Percentiles rank a stretch among this genome's conserved stretches.
These are phyloP conservation scores for Siniperca obscura DNA, from an alignment of 2,797 vertebrate species.

Conservation along the genomic window DNA sequence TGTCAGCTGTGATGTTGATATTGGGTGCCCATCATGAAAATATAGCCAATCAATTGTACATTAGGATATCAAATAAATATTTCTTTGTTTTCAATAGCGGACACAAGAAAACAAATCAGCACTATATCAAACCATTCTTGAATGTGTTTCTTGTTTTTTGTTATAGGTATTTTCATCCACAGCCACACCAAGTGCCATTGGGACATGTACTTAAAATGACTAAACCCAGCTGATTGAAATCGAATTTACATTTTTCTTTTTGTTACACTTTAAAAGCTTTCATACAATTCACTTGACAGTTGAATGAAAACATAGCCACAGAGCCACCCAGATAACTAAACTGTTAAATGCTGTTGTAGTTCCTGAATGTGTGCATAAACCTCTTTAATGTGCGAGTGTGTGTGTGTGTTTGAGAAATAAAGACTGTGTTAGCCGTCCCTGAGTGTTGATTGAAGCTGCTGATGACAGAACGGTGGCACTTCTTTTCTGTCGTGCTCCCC, in stretches of 20 bases:
- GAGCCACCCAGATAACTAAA: conserved; percentile 44
- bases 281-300: conserved; percentile 56
- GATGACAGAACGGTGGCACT: conserved; percentile 67
- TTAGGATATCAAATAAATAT: conserved; percentile 16
- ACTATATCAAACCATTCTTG: conserved; percentile 12
- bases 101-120: conserved; percentile 30
- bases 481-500: conserved; percentile 60
- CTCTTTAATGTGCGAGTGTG: conserved; percentile 46
- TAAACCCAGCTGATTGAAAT: conserved; percentile 38
- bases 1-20: conserved; percentile 12
- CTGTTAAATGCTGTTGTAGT: conserved; percentile 26
- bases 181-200: conserved; percentile 1
- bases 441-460: conserved; percentile 58
- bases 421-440: conserved; percentile 43
- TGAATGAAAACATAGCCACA: conserved; percentile 49
- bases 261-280: conserved; percentile 45
- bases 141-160: conserved; percentile 6
- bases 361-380: conserved; percentile 39
- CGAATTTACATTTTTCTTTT: conserved; percentile 53
- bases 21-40: conserved; percentile 8
- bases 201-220: conserved; percentile 30
- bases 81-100: conserved; percentile 39
- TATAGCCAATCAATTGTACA: conserved; percentile 32
- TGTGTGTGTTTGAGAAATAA: conserved; percentile 41
- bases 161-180: conserved; percentile 2